Evolutionary conservation across 2,797 vertebrate genomes (phyloP), one percentile per base, ranked within the genome.

Genomic region (Caiman crocodilus): DNA sequence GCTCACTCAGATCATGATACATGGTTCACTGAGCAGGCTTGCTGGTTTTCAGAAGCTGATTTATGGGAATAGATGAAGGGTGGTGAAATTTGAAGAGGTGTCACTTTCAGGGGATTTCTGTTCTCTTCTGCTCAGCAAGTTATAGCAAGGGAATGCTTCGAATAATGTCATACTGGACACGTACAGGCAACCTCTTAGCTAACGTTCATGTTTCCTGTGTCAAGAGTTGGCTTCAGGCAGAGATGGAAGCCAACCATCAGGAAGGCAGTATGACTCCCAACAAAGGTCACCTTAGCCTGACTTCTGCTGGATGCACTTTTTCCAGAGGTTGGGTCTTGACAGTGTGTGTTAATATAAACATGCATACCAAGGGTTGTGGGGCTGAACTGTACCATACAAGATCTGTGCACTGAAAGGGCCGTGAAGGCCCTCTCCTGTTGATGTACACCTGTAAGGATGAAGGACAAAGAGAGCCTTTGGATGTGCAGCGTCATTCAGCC

Each of bases 161-260:
- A 79, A 35, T 6, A 15, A 13, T 64, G 9, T 76, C 78, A n/a
- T 21, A 5, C 0, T 1, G 74, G 21, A 65, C 1, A 2, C 16
- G 50, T 35, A 18, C 26, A 50, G 65, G 14, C 1, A 2, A 17
- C 63, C 89, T 18, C 25, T 20, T 86, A 75, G 21, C n/a, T 59
- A 23, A 3, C 2, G 3, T 17, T 71, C 69, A 87, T 0, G 0
- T 76, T 76, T 84, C 26, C 58, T 69, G 15, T 67, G 58, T n/a
- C 60, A 84, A 79, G 14, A 35, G 14, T 28, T 75, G 35, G 21
- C 73, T 58, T 57, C 76, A 71, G 30, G 20, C n/a, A 26, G 63
- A 61, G 26, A 60, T 11, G 23, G 55, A 42, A 30, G 55, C 55
- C 1, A 7, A 30, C 58, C 59, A 30, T 50, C 69, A 80, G 28